Evolutionary conservation across 2,888 invertebrate species (phyloP).

Genomic region (Autographa pulchrina): DNA sequence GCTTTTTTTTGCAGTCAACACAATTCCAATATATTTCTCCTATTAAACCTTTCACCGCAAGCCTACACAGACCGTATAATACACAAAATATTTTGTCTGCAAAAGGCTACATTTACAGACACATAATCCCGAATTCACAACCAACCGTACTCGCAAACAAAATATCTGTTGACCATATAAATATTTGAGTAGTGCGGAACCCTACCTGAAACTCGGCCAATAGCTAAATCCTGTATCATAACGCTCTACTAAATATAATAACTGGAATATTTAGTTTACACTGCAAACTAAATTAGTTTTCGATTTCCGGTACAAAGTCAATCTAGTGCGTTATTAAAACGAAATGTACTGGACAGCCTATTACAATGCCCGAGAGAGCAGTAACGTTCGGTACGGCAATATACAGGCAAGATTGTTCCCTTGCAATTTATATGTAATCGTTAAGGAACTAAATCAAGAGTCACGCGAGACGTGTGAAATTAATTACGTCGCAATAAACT

Average conservation of each 20-base stretch:
- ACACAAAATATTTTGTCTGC: neutral
- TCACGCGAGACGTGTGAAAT: slow-evolving; percentile 70
- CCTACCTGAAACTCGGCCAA: neutral
- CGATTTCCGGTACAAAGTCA: neutral
- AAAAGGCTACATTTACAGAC: neutral
- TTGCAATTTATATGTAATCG: slow-evolving; percentile 63
- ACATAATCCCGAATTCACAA: slow-evolving; percentile 6
- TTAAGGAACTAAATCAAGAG: slow-evolving; percentile 64
- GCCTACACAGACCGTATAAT: neutral
- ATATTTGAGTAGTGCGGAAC: slow-evolving; percentile 8
- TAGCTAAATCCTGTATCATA: slow-evolving; percentile 6
- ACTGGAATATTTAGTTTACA: slow-evolving; percentile 7
- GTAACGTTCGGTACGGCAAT: slow-evolving; percentile 57
- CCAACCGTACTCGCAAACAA: neutral
- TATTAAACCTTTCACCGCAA: neutral
- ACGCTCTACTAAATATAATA: neutral
- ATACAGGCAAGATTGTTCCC: slow-evolving; percentile 58
- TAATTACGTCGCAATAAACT: slow-evolving; percentile 71
- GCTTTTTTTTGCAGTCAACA: neutral
- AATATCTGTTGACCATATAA: slow-evolving; percentile 6
- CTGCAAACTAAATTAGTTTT: slow-evolving; percentile 4
- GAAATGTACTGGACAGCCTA: slow-evolving; percentile 62
- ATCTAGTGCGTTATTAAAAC: slow-evolving; percentile 61
- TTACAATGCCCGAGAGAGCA: slow-evolving; percentile 67
- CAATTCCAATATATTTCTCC: neutral